These are phyloP conservation scores for Notiomystis cincta DNA, from an alignment of 2,113 vertebrate genomes.

Conservation along the genomic window DNA sequence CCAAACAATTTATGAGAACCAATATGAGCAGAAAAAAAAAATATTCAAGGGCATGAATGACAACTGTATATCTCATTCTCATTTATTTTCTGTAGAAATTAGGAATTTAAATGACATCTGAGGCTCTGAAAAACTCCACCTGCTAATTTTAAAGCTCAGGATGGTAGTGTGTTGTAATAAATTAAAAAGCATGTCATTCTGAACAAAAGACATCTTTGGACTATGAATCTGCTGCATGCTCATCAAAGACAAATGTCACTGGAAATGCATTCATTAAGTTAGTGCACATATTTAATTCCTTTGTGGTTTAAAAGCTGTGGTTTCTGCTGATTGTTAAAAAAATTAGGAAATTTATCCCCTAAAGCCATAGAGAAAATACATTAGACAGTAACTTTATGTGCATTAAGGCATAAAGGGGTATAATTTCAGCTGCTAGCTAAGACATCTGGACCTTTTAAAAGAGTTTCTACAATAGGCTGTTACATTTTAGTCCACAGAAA, in stretches of 20 bases:
- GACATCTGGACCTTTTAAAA: not conserved
- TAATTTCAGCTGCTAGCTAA: not conserved
- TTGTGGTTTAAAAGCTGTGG: not conserved
- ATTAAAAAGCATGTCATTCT: conserved; percentile 29
- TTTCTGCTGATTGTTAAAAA: not conserved
- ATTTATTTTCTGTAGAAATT: not conserved
- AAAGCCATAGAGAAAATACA: not conserved
- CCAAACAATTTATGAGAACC: not conserved
- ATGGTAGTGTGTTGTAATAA: not conserved
- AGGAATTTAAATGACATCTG: conserved; percentile 23
- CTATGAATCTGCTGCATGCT: not conserved
- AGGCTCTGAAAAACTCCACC: conserved; percentile 11
- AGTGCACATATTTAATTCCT: not conserved
- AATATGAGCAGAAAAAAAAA: not conserved
- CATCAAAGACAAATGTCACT: conserved; percentile 31
- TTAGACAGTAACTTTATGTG: not conserved
- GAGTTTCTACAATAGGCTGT: not conserved
- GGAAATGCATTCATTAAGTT: not conserved
- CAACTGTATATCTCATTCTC: not conserved
- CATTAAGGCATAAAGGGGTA: not conserved
- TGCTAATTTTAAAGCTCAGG: conserved; percentile 28
- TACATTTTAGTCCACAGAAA: not conserved
- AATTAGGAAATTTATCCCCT: not conserved
- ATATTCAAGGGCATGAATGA: not conserved
- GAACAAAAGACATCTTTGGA: conserved; percentile 49